A percentile compares a stretch with the other conserved stretches of the same genome.
Evolutionary conservation across 2,888 invertebrate genomes (phyloP).

Genomic region (Pyrochroa serraticornis): DNA sequence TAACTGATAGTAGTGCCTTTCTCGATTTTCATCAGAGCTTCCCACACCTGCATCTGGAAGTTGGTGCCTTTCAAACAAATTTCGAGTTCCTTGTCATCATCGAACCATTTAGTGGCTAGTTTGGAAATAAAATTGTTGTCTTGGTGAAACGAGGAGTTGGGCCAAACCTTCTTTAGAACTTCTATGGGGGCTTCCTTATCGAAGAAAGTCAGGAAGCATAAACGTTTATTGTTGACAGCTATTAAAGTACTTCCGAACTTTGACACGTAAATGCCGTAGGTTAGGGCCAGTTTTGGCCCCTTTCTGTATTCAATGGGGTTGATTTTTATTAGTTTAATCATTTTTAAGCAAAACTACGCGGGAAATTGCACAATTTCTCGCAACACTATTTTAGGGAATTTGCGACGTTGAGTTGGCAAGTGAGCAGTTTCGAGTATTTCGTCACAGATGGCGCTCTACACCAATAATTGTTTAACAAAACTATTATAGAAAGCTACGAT

Average conservation of each 20-base stretch:
- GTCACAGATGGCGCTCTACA: too few species aligned
- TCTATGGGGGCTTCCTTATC: conserved; percentile 7
- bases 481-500: too few species aligned
- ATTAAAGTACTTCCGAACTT: conserved; percentile 14
- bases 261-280: conserved; percentile 9
- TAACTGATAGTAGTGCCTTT: conserved; percentile 50
- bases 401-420: too few species aligned
- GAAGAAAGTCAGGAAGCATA: conserved; percentile 19
- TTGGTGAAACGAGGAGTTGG: background rate
- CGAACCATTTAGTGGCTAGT: background rate
- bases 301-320: conserved; percentile 7
- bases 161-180: conserved; percentile 2
- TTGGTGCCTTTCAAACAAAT: conserved; percentile 50
- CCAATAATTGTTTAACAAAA: too few species aligned
- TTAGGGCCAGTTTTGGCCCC: conserved; percentile 5
- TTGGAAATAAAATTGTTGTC: background rate
- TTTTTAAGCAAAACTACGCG: too few species aligned
- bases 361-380: background rate
- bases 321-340: conserved; percentile 2
- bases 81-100: conserved; percentile 29
- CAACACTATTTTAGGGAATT: too few species aligned
- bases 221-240: conserved; percentile 10
- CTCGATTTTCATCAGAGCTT: conserved; percentile 45
- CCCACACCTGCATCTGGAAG: conserved; percentile 52
- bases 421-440: too few species aligned